phyloP scores from a whole-genome alignment of 2,888 invertebrate species.

The Eristalis pertinax region DNA sequence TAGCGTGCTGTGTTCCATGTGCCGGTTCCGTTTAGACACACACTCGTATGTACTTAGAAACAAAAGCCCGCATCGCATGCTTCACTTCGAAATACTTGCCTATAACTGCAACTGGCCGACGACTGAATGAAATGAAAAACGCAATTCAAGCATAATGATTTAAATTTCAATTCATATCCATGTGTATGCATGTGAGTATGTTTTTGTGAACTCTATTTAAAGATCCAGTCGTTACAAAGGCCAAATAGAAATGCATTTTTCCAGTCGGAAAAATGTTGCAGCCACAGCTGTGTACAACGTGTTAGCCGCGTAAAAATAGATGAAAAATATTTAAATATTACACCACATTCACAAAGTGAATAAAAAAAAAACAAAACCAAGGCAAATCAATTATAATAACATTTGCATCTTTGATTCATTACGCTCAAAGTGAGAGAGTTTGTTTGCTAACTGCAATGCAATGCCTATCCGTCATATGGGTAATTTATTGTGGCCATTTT shows the following conservation, averaged over 20 bases:
- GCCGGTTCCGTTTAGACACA: constrained; percentile 12
- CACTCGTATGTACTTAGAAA: constrained; percentile 4
- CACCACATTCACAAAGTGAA: constrained; percentile 8
- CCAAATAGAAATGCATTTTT: constrained; percentile 52
- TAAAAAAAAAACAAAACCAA: constrained; percentile 10
- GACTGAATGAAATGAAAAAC: constrained; percentile 31
- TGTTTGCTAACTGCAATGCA: constrained; percentile 25
- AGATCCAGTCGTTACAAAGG: constrained; percentile 20
- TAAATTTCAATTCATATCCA: constrained; percentile 55
- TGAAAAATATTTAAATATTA: constrained; percentile 49
- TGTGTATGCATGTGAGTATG: constrained; percentile 13
- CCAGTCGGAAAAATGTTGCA: constrained; percentile 14
- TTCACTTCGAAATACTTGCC: constrained; percentile 21
- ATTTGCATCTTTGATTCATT: constrained; percentile 70
- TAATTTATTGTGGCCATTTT: constrained; percentile 68
- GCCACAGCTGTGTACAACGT: constrained; percentile 27
- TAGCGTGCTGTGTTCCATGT: constrained; percentile 56
- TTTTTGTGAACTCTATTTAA: constrained; percentile 57
- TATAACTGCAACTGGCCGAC: neutral
- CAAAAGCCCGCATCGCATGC: constrained; percentile 46
- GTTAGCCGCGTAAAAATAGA: constrained; percentile 58
- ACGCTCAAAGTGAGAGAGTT: constrained; percentile 37
- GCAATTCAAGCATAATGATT: constrained; percentile 49
- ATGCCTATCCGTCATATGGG: constrained; percentile 61
- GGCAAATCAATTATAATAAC: constrained; percentile 65